Base-by-base conservation (phyloP, 2,113 vertebrate genomes). In the Carlito syrichta region DNA sequence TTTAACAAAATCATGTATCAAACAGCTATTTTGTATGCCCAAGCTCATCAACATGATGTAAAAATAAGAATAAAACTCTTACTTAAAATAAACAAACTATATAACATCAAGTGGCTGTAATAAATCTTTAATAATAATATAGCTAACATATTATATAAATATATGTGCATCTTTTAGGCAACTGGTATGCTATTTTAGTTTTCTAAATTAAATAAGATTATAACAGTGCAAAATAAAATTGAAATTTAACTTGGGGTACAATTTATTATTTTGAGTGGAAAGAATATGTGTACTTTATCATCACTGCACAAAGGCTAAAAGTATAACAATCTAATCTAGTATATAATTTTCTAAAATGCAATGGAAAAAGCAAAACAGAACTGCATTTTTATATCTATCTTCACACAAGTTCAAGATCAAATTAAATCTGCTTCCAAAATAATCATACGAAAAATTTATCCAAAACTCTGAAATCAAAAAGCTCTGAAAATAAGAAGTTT, bases 361-460 rank as follows among this genome's bases (percentile, higher is more conserved):
- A 22, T 14, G 25, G 40, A 89, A 93, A 81, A 69, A 17, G 2
- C 2, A 81, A 69, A 17, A 1, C 2, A 74, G 63, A 74, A 54
- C 5, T 85, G 6, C 71, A 71, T 66, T 86, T 77, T 83, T 86
- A 71, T 4, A 63, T 38, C 16, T 16, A 82, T 91, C 93, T 96
- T 92, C 62, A 95, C 13, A 87, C 7, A 91, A 89, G 60, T 69
- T 56, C 85, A 4, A 76, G 17, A 48, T 76, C 62, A 86, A 71
- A 89, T 56, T 43, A 89, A 91, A 93, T 58, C 40, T 94, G 7
- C 30, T 82, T 89, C 52, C 12, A 93, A 95, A 96, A 77, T 58
- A 88, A 92, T 14, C 52, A 81, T 9, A 90, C 25, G n/a, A n/a
- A n/a, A n/a, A n/a, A 74, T 9, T 74, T 77, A 84, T 9, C 38